Percentiles rank a stretch among this genome's conserved stretches.
Evolutionary conservation across 2,888 invertebrate species (phyloP).

Genomic region (Vandiemenella viatica): DNA sequence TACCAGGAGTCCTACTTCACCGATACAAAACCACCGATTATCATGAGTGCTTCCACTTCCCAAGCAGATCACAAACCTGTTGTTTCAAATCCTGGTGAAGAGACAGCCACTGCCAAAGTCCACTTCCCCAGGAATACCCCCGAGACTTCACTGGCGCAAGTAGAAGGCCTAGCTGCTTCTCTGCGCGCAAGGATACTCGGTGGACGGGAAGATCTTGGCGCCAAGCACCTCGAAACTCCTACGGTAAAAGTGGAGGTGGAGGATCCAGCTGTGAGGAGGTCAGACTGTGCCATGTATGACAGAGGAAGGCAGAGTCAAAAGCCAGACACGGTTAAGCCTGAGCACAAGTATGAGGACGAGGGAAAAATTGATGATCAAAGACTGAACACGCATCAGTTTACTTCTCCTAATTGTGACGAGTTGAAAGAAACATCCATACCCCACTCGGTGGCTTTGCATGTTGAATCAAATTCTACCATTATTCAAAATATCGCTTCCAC

Average conservation of each 20-base stretch:
- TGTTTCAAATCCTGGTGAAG: background rate
- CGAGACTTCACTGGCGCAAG: constrained; percentile 19
- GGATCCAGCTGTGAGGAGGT: constrained; percentile 18
- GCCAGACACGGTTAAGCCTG: background rate
- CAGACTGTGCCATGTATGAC: constrained; percentile 12
- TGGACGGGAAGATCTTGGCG: constrained; percentile 42
- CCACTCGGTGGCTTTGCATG: background rate
- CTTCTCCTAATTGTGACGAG: background rate
- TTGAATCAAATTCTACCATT: background rate
- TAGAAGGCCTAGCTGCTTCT: constrained; percentile 65
- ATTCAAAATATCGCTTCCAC: constrained; percentile 1
- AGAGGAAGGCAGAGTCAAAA: background rate
- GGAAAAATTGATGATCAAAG: background rate
- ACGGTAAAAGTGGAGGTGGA: constrained; percentile 16
- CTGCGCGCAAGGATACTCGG: constrained; percentile 63
- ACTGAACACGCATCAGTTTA: background rate
- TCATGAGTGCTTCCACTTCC: background rate
- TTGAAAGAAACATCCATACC: background rate
- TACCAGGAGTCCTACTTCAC: constrained; percentile 55
- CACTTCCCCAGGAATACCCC: background rate
- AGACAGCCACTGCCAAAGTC: background rate
- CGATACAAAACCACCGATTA: constrained; percentile 38
- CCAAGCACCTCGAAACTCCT: constrained; percentile 30
- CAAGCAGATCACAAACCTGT: constrained; percentile 7
- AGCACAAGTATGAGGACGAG: background rate